Evolutionary conservation across 2,113 vertebrate genomes (phyloP).

Genomic region (Colossoma macropomum): DNA sequence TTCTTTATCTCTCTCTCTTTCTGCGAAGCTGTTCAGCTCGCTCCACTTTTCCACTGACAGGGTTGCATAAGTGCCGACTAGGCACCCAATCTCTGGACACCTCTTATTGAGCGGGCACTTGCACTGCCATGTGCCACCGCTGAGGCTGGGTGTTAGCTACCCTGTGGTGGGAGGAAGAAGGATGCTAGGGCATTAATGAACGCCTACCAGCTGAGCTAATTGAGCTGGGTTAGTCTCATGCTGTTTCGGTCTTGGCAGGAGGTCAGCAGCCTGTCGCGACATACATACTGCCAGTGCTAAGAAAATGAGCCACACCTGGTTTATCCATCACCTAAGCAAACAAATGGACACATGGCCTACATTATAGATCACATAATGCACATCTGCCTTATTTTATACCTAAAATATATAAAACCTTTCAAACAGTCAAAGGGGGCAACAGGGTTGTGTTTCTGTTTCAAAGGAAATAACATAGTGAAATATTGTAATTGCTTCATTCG

Average conservation of each 20-base stretch:
- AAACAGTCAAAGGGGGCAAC: too few species aligned
- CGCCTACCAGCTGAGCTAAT: not conserved
- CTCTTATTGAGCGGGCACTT: not conserved
- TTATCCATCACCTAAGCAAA: not conserved
- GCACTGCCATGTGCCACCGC: not conserved
- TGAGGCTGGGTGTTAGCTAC: not conserved
- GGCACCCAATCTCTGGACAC: not conserved
- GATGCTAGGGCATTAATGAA: not conserved
- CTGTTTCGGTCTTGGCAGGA: not conserved
- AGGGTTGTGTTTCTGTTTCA: too few species aligned
- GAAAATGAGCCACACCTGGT: not conserved
- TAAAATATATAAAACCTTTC: too few species aligned
- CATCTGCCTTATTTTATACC: too few species aligned
- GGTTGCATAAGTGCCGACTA: not conserved
- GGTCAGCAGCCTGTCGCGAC: not conserved
- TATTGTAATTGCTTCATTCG: too few species aligned
- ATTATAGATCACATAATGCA: too few species aligned
- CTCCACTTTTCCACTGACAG: not conserved
- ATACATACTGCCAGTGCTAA: not conserved
- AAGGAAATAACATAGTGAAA: too few species aligned
- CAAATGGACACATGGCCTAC: not conserved
- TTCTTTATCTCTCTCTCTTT: not conserved
- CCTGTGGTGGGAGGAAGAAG: not conserved
- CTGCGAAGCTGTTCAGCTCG: not conserved
- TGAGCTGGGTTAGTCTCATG: not conserved